Conservation (phyloP, 2,888 invertebrate genomes). For the Embidobia sp. region DNA sequence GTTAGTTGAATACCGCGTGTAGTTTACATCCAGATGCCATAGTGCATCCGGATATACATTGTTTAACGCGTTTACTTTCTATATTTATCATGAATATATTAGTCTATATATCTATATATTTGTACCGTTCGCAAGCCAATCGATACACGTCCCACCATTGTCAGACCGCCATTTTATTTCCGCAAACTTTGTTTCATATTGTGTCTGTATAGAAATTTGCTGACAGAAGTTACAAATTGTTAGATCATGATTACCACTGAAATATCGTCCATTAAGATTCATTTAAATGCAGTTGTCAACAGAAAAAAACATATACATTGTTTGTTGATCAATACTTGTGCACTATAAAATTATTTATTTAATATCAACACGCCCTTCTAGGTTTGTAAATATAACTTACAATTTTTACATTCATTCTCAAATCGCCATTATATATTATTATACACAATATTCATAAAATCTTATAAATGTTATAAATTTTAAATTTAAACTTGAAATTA, state of each 20-base stretch:
- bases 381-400: no score
- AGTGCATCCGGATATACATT: slow-evolving; percentile 38
- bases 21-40: slow-evolving; percentile 57
- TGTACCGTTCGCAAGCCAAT: slow-evolving; percentile 71
- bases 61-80: slow-evolving; percentile 38
- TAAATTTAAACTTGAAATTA: no score
- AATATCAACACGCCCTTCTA: no score
- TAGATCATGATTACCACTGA: slow-evolving; percentile 42
- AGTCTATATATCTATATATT: slow-evolving; percentile 46
- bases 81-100: slow-evolving; percentile 48
- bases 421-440: no score
- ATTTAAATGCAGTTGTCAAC: no score
- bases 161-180: slow-evolving; percentile 77
- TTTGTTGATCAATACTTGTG: no score
- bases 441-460: no score
- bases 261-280: no score
- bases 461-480: no score
- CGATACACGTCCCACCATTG: slow-evolving; percentile 75
- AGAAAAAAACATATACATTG: no score
- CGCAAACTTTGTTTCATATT: slow-evolving; percentile 70
- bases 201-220: slow-evolving; percentile 27
- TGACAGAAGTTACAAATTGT: slow-evolving; percentile 49
- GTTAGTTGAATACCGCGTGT: slow-evolving; percentile 8
- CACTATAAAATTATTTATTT: no score
- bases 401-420: no score